Conservation (phyloP, 2,113 vertebrate species). For the Procavia capensis region DNA sequence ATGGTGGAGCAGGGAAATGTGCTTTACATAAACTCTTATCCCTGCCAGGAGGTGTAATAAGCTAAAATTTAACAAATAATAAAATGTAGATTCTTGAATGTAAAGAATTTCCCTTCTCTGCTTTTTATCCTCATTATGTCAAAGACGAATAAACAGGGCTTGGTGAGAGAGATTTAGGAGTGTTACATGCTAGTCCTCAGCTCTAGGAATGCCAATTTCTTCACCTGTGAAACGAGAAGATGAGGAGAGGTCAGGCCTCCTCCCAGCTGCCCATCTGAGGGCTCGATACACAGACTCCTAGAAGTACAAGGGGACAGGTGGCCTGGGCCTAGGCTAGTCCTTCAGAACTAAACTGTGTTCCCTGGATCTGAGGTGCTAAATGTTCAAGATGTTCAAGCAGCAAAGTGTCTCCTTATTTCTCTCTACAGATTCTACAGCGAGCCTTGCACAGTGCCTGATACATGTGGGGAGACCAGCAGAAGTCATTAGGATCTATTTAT, state of each 20-base stretch:
- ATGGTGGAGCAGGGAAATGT: background rate
- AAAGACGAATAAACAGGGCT: background rate
- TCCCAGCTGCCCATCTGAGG: accelerated
- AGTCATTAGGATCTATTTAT: background rate
- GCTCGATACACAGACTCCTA: too few relatives aligned
- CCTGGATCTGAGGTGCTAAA: background rate
- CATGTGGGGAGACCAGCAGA: background rate
- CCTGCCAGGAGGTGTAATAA: background rate
- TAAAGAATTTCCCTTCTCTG: background rate
- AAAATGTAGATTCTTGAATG: background rate
- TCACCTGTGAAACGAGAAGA: background rate
- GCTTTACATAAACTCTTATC: background rate
- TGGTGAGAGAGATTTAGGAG: background rate
- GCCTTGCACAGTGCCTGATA: background rate
- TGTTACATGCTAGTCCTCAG: background rate
- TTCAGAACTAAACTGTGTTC: accelerated
- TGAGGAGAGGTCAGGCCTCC: background rate
- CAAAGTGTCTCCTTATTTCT: background rate
- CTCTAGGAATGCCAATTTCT: too few relatives aligned
- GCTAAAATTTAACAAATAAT: background rate
- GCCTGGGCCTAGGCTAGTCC: background rate
- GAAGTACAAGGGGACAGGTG: background rate
- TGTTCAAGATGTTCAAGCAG: background rate
- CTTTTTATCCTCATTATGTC: background rate
- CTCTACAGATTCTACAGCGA: background rate